Conservation (phyloP, 2,797 vertebrate genomes). For the Danio choprae region DNA sequence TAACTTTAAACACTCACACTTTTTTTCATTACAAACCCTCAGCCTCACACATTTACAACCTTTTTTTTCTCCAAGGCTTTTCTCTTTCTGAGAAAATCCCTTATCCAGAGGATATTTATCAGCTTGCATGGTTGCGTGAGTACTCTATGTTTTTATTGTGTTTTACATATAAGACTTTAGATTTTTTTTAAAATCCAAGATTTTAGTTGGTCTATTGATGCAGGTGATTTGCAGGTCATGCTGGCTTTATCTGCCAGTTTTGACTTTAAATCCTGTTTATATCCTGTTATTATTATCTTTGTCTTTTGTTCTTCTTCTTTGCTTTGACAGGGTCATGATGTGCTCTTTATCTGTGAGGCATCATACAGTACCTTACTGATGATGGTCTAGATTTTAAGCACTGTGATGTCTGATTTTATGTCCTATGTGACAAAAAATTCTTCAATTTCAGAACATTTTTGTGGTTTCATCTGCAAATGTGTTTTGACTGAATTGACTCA, state of each 20-base stretch:
- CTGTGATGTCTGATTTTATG: background rate
- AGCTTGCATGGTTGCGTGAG: slow-evolving; percentile 55
- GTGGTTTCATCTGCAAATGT: background rate
- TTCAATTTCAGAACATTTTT: background rate
- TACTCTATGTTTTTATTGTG: slow-evolving; percentile 41
- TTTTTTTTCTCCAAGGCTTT: background rate
- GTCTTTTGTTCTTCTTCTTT: slow-evolving; percentile 15
- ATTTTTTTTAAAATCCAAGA: slow-evolving; percentile 18
- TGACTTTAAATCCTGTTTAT: slow-evolving; percentile 24
- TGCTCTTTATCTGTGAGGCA: background rate
- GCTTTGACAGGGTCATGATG: slow-evolving; percentile 1
- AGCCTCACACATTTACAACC: slow-evolving; percentile 54
- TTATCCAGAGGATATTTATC: slow-evolving; percentile 33
- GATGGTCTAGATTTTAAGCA: slow-evolving; percentile 10
- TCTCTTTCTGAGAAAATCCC: slow-evolving; percentile 2
- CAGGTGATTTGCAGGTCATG: slow-evolving; percentile 31
- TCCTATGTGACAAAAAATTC: background rate
- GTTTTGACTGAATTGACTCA: no score
- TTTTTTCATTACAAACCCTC: background rate
- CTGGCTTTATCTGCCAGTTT: slow-evolving; percentile 45
- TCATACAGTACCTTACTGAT: background rate
- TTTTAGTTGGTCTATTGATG: slow-evolving; percentile 18
- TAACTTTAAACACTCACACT: slow-evolving; percentile 53
- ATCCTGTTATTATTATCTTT: slow-evolving; percentile 12
- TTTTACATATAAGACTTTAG: slow-evolving; percentile 45